Evolutionary conservation across 2,888 invertebrate species (phyloP).

Genomic region (Cyclophora albipunctata): DNA sequence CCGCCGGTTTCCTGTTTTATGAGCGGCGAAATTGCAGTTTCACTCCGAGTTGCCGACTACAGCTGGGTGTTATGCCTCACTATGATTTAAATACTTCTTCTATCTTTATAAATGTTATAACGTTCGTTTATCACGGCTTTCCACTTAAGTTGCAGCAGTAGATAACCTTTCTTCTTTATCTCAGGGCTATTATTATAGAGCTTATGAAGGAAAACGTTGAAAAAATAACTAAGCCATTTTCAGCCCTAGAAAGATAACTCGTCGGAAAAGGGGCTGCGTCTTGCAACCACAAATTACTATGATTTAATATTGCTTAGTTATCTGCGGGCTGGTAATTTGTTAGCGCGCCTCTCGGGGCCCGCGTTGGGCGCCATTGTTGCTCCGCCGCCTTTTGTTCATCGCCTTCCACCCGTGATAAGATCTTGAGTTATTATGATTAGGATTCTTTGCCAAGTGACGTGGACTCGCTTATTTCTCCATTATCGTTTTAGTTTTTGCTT

Average conservation of each 20-base stretch:
- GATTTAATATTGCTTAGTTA: constrained; percentile 76
- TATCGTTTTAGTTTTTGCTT: constrained; percentile 52
- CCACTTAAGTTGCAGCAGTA: constrained; percentile 9
- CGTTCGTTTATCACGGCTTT: constrained; percentile 12
- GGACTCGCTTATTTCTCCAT: constrained; percentile 65
- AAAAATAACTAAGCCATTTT: constrained; percentile 38
- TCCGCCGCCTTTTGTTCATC: constrained; percentile 70
- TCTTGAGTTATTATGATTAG: constrained; percentile 76
- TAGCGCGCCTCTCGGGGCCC: constrained; percentile 60
- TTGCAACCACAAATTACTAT: constrained; percentile 72
- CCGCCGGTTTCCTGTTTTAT: constrained; percentile 53
- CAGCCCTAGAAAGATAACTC: constrained; percentile 47
- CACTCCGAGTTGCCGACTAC: constrained; percentile 46
- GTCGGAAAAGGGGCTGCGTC: constrained; percentile 54
- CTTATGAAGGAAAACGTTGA: constrained; percentile 34
- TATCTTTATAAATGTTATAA: constrained; percentile 19
- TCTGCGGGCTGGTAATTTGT: constrained; percentile 72
- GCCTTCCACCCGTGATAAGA: constrained; percentile 64
- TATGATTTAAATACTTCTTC: constrained; percentile 46
- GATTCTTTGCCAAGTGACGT: constrained; percentile 72
- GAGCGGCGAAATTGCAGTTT: constrained; percentile 62
- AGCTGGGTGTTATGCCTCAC: constrained; percentile 43
- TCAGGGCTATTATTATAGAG: constrained; percentile 32
- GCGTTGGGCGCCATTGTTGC: constrained; percentile 68
- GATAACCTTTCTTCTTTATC: constrained; percentile 16